These are phyloP conservation scores for Lota lota DNA, from an alignment of 2,113 vertebrate genomes.

Conservation along the genomic window DNA sequence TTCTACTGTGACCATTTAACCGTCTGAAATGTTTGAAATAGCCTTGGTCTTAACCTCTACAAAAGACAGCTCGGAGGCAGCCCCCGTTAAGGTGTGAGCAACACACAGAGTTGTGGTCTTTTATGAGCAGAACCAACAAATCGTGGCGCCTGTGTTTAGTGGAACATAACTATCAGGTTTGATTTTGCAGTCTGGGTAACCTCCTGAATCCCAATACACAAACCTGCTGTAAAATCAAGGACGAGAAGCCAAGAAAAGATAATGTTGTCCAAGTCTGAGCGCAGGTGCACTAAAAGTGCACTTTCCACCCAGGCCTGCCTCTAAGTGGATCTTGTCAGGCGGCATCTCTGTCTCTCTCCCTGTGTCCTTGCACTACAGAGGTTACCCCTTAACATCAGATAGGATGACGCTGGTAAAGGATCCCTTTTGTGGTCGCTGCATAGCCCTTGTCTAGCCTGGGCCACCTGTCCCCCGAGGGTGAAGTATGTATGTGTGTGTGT, in stretches of 20 bases:
- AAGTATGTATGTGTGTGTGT: neutral
- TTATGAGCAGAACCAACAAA: neutral
- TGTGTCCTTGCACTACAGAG: slow-evolving; percentile 63
- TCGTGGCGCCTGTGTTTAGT: too few relatives aligned
- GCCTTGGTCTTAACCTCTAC: slow-evolving; percentile 37
- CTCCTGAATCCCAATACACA: too few relatives aligned
- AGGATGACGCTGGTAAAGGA: slow-evolving; percentile 56
- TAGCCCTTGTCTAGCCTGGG: slow-evolving; percentile 45
- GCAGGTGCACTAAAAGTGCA: slow-evolving; percentile 48
- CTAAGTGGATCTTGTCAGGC: slow-evolving; percentile 60
- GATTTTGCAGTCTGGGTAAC: too few relatives aligned
- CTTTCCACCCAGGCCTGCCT: slow-evolving; percentile 43
- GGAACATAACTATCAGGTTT: too few relatives aligned
- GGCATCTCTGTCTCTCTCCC: slow-evolving; percentile 53
- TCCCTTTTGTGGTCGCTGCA: slow-evolving; percentile 51
- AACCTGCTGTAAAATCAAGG: neutral
- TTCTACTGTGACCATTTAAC: slow-evolving; percentile 44
- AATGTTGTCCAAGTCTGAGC: slow-evolving; percentile 25
- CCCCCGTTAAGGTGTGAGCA: neutral
- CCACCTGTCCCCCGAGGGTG: slow-evolving; percentile 57
- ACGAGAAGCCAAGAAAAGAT: neutral
- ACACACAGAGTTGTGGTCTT: neutral
- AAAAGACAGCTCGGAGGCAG: slow-evolving; percentile 17
- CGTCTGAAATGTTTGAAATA: slow-evolving; percentile 40
- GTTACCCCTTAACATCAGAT: slow-evolving; percentile 64